phyloP scores from a whole-genome alignment of 2,113 vertebrate species.

The Ranitomeya imitator region DNA sequence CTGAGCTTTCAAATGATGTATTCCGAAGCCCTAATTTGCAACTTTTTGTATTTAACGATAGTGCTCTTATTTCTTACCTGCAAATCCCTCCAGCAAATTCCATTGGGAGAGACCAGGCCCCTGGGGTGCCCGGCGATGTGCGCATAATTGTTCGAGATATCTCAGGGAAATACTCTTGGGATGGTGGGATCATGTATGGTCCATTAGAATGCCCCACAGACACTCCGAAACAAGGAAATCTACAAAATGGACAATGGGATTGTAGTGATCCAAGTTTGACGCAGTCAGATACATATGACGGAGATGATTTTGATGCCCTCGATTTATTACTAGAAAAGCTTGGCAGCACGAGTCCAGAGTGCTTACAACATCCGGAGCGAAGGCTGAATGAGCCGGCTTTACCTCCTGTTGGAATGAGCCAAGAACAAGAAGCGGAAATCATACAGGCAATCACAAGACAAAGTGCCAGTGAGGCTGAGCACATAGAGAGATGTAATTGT shows the following conservation, averaged over 20 bases:
- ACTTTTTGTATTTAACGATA: slow-evolving; percentile 95
- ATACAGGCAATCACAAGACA: slow-evolving; percentile 81
- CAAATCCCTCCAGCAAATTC: slow-evolving; percentile 80
- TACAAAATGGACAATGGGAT: slow-evolving; percentile 51
- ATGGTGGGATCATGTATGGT: slow-evolving; percentile 85
- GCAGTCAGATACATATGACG: slow-evolving; percentile 60
- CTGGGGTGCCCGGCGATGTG: slow-evolving; percentile 76
- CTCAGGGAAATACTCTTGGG: slow-evolving; percentile 98
- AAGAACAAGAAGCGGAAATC: slow-evolving; percentile 82
- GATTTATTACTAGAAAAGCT: slow-evolving; percentile 86
- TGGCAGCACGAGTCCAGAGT: slow-evolving; percentile 88
- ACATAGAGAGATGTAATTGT: slow-evolving; percentile 69
- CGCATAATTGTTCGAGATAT: slow-evolving; percentile 94
- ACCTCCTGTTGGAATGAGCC: slow-evolving; percentile 84
- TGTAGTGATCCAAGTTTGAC: slow-evolving; percentile 33
- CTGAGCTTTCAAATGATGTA: slow-evolving; percentile 91
- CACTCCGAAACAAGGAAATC: neutral
- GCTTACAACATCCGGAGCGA: slow-evolving; percentile 81
- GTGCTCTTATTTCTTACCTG: slow-evolving; percentile 92
- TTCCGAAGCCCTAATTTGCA: slow-evolving; percentile 95
- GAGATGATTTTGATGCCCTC: slow-evolving; percentile 81
- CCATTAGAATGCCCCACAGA: slow-evolving; percentile 73
- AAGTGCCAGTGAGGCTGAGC: slow-evolving; percentile 79
- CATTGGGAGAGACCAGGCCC: slow-evolving; percentile 56
- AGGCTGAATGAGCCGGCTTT: slow-evolving; percentile 85